phyloP scores from a whole-genome alignment of 37 sponge, comb jelly and placozoan genomes.

The Mnemiopsis leidyi region DNA sequence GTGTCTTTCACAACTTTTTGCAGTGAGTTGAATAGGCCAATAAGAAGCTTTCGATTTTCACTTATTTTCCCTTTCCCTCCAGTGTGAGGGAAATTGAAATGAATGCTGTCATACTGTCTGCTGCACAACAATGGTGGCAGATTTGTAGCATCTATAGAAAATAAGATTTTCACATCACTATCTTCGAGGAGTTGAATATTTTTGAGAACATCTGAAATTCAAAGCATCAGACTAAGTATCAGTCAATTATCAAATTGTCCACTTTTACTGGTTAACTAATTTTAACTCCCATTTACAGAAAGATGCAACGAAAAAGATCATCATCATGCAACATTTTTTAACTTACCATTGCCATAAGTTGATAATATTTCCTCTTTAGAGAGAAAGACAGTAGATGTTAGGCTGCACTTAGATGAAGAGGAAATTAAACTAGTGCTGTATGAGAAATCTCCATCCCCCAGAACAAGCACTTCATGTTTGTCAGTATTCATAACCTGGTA shows the following conservation, averaged over 20 bases:
- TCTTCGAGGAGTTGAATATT: background rate
- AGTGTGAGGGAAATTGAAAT: conserved; percentile 54
- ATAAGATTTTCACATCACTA: background rate
- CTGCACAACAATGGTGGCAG: background rate
- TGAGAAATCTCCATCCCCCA: conserved; percentile 43
- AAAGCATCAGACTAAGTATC: no score
- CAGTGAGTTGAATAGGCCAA: background rate
- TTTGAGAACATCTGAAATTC: background rate
- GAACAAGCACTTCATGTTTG: background rate
- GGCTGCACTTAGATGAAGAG: background rate
- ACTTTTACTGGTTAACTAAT: background rate
- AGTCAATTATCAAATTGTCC: background rate
- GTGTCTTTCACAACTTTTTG: background rate
- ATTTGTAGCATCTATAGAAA: background rate
- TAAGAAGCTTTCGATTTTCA: background rate
- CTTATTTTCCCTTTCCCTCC: conserved; percentile 15
- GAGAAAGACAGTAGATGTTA: background rate
- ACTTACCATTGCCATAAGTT: conserved; percentile 6
- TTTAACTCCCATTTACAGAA: background rate
- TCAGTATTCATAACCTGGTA: background rate
- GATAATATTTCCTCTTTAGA: background rate
- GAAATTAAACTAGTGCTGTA: background rate
- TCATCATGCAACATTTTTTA: background rate
- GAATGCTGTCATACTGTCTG: background rate
- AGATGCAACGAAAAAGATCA: background rate